Percentiles rank a stretch among this genome's conserved stretches.
These are phyloP conservation scores for Thalpophila matura DNA, from an alignment of 2,888 invertebrate genomes.

Conservation along the genomic window DNA sequence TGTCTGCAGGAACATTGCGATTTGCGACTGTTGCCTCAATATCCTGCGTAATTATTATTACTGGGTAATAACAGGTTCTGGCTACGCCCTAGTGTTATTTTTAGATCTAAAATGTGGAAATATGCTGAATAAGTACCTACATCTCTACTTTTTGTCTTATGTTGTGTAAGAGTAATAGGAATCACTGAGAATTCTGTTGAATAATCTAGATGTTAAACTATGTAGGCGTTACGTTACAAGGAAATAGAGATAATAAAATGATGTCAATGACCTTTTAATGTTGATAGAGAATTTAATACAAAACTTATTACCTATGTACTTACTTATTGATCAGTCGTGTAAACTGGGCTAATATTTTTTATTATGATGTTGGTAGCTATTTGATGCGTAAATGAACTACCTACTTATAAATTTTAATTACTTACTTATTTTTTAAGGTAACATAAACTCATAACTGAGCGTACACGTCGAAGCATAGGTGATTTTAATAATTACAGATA, in stretches of 20 bases:
- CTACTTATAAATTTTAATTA: conserved; percentile 4
- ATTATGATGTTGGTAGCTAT: neutral
- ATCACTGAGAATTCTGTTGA: conserved; percentile 33
- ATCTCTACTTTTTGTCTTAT: conserved; percentile 8
- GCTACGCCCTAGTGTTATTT: conserved; percentile 4
- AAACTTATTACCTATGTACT: too few species aligned
- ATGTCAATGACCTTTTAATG: conserved; percentile 34
- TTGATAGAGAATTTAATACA: conserved; percentile 16
- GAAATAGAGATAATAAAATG: conserved; percentile 28
- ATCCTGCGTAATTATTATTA: conserved; percentile 39
- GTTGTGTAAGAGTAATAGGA: conserved; percentile 13
- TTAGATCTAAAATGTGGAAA: conserved; percentile 18
- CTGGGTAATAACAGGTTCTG: conserved; percentile 31
- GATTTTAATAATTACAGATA: too few species aligned
- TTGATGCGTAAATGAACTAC: neutral
- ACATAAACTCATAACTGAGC: too few species aligned
- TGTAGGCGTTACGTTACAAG: conserved; percentile 38
- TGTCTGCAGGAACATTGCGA: conserved; percentile 30
- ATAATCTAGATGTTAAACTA: conserved; percentile 46
- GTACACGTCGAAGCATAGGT: too few species aligned
- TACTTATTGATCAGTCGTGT: conserved; percentile 18
- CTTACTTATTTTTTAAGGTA: conserved; percentile 2
- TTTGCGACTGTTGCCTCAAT: conserved; percentile 32
- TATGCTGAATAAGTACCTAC: neutral
- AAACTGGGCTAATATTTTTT: conserved; percentile 16